These are phyloP conservation scores for Orthosia cruda DNA, from an alignment of 2,888 invertebrate species.

Conservation along the genomic window DNA sequence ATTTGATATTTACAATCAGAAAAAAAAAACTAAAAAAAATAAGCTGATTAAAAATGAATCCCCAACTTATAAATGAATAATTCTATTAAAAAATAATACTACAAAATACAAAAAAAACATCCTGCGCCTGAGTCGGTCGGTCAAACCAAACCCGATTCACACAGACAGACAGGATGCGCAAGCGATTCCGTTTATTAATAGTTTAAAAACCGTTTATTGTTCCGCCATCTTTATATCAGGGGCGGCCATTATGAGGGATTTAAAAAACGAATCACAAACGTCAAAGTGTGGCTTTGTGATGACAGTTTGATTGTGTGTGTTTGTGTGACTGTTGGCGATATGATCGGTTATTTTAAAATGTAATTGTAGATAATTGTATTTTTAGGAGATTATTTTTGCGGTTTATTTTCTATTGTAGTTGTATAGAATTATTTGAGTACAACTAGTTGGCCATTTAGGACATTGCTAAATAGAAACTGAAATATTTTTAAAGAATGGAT, in stretches of 20 bases:
- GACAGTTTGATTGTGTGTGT: conserved; percentile 51
- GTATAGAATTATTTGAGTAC: conserved; percentile 5
- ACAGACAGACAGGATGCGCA: conserved; percentile 65
- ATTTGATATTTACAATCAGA: background rate
- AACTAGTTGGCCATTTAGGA: background rate
- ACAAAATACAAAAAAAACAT: conserved; percentile 37
- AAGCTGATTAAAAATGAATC: background rate
- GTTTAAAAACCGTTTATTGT: conserved; percentile 67
- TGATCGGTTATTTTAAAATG: conserved; percentile 52
- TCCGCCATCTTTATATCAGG: conserved; percentile 69
- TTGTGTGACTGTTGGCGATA: conserved; percentile 43
- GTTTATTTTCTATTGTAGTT: conserved; percentile 9
- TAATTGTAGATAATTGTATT: conserved; percentile 54
- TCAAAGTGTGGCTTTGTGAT: conserved; percentile 62
- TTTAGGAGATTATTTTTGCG: conserved; percentile 26
- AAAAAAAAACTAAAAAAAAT: background rate
- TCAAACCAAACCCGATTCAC: conserved; percentile 5
- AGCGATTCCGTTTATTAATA: conserved; percentile 57
- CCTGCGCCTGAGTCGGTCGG: conserved; percentile 49
- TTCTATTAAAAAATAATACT: background rate
- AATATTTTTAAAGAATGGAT: background rate
- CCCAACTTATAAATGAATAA: background rate
- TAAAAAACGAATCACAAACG: conserved; percentile 52
- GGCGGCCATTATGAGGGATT: conserved; percentile 56
- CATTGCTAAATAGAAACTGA: background rate